phyloP scores from a whole-genome alignment of 2,888 invertebrate genomes.

The Drosophila nigricruria region DNA sequence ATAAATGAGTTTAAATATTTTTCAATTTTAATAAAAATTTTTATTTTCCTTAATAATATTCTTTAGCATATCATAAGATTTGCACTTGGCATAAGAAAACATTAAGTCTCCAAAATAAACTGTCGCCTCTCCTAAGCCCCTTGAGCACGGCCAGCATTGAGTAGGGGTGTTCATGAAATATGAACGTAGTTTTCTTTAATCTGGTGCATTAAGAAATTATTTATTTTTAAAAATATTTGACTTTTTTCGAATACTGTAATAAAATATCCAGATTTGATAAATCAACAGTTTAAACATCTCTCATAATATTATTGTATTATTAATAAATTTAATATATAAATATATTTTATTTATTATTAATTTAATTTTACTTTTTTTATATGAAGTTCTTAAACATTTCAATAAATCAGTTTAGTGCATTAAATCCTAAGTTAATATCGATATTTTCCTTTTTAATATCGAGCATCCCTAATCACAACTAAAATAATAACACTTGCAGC shows the following conservation, averaged over 20 bases:
- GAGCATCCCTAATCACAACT: conserved; percentile 5
- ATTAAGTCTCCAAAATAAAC: neutral
- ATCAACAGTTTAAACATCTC: too few relatives aligned
- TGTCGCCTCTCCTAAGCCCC: neutral
- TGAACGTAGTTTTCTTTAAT: neutral
- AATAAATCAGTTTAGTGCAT: neutral
- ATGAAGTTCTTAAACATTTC: neutral
- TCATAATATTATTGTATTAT: too few relatives aligned
- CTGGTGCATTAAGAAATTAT: neutral
- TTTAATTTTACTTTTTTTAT: neutral
- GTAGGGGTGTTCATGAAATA: neutral
- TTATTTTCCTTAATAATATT: neutral
- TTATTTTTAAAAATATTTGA: neutral
- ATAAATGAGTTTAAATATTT: too few relatives aligned
- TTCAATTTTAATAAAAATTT: neutral
- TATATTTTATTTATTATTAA: neutral
- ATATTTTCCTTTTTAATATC: neutral
- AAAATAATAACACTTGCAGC: conserved; percentile 17
- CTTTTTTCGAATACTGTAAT: neutral
- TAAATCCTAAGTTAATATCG: neutral
- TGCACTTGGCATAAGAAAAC: neutral
- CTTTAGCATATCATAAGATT: neutral
- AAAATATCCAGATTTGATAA: too few relatives aligned
- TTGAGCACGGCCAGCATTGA: neutral
- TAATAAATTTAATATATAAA: neutral